phyloP scores from a whole-genome alignment of 2,113 vertebrate species.

The Kryptolebias marmoratus region DNA sequence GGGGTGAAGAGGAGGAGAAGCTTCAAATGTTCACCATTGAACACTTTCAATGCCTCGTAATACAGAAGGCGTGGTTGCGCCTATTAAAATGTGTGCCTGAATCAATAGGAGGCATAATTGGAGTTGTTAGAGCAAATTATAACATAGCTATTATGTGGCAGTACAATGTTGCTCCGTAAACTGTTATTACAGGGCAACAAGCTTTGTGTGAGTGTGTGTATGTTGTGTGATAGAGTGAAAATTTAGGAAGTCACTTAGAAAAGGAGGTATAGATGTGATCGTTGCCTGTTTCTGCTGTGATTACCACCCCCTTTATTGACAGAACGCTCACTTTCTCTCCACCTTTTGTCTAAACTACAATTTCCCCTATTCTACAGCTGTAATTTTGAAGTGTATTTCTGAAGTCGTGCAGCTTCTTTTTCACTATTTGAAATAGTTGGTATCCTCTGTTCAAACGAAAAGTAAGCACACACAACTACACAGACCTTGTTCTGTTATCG shows the following conservation, averaged over 20 bases:
- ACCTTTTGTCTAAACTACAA: slow-evolving; percentile 96
- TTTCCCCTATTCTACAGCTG: slow-evolving; percentile 83
- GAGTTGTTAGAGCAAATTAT: slow-evolving; percentile 99
- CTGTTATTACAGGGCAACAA: slow-evolving; percentile 91
- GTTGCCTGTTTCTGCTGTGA: slow-evolving; percentile 94
- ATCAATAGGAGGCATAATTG: slow-evolving; percentile 99
- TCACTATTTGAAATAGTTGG: slow-evolving; percentile 52
- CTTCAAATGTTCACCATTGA: slow-evolving; percentile 98
- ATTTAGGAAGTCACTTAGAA: slow-evolving; percentile 57
- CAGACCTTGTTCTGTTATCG: not conserved
- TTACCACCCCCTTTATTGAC: slow-evolving; percentile 97
- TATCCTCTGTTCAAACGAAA: slow-evolving; percentile 39
- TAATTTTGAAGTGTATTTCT: slow-evolving; percentile 66
- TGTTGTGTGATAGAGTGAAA: slow-evolving; percentile 62
- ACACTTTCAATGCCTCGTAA: slow-evolving; percentile 98
- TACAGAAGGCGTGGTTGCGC: slow-evolving; percentile 96
- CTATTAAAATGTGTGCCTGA: slow-evolving; percentile 98
- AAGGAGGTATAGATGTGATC: slow-evolving; percentile 86
- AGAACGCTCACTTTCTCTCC: slow-evolving; percentile 90
- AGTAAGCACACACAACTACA: slow-evolving; percentile 1
- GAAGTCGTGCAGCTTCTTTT: slow-evolving; percentile 37
- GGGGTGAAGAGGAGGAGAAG: slow-evolving; percentile 86
- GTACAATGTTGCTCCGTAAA: slow-evolving; percentile 97
- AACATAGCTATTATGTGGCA: slow-evolving; percentile 96
- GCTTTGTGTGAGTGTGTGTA: slow-evolving; percentile 84